Evolutionary conservation across 2,113 vertebrate species (phyloP), one percentile per base, ranked within the genome.

Genomic region (Dendrocopos noguchii): DNA sequence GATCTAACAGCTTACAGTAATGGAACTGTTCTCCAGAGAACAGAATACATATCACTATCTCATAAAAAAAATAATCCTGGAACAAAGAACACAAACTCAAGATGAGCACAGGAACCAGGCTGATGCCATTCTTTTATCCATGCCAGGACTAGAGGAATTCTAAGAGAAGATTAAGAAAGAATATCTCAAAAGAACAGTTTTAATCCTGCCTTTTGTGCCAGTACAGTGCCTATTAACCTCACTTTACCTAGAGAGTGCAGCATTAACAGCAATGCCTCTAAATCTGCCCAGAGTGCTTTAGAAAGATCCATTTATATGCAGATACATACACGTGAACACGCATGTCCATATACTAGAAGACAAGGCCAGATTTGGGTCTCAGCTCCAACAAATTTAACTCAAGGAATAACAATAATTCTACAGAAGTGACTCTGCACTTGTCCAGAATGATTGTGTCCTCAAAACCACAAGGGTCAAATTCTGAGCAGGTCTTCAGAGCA

Each of bases 1-100:
- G 86, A 95, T 93, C 77, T 87, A 95, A 93, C 85, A 92, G 80
- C 77, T 93, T 88, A 55, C 88, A 88, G 78, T 50, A 92, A 90
- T 80, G 60, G 77, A 90, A 81, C 66, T 81, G 59, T 67, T 96
- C 88, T 93, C 80, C 2, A 7, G 84, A 93, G 71, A 90, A 27
- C 63, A 84, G 59, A 90, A 6, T 39, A 67, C 44, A 19, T 59
- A 86, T 28, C 80, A 68, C 74, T 50, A 50, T 44, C 66, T 77
- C 57, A 3, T 71, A 83, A 73, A 72, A 66, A 88, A 94, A 33
- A 75, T 44, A 46, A 82, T 25, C 42, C 36, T n/a, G n/a, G 15
- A 86, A 67, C 47, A 80, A 72, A 88, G 42, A n/a, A 70, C 34
- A 34, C 50, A 66, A 76, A 66, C 42, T 70, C 71, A 56, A 66